Evolutionary conservation across 2,797 vertebrate genomes (phyloP), one percentile per base, ranked within the genome.

Genomic region (Corythornis leucogaster): DNA sequence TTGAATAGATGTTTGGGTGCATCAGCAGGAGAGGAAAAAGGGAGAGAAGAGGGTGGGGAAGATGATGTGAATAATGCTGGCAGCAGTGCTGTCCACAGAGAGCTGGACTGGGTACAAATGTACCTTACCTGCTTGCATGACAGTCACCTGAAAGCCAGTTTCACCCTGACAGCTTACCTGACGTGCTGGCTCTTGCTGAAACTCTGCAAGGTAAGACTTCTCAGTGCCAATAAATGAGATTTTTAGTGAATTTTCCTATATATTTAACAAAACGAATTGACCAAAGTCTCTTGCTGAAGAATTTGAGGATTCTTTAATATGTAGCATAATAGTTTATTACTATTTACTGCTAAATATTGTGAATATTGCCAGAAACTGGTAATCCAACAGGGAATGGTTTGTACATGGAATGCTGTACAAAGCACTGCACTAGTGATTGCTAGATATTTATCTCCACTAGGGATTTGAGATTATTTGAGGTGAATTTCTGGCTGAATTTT

Each of bases 171-270:
- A 43, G 97, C 77, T 0, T 97, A 98, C 79, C 94, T 98, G 74
- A 90, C 96, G 4, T 97, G 97, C 84, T 98, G 98, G 98, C 92
- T 97, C 9, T 55, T 98, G 77, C 81, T 98, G 91, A 94, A 97
- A n/a, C 97, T 98, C 91, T 97, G 97, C 93, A 97, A 98, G 98
- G 98, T 98, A 96, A 97, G 97, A 73, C 28, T 90, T 68, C 74
- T 62, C 54, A 68, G 40, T 68, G 48, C 40, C 73, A 53, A n/a
- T 45, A 15, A 15, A 20, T 61, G 75, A 57, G 25, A 40, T 59
- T 84, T 87, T 76, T 71, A 75, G 10, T 77, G 86, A 51, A 48
- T 16, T 16, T 73, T 87, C 20, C 20, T 70, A 9, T 24, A 13
- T 64, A 38, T 54, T 91, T 73, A 50, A 66, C 6, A 62, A 85